Conservation (phyloP, 2,888 invertebrate species). For the Hirtodrosophila cameraria region DNA sequence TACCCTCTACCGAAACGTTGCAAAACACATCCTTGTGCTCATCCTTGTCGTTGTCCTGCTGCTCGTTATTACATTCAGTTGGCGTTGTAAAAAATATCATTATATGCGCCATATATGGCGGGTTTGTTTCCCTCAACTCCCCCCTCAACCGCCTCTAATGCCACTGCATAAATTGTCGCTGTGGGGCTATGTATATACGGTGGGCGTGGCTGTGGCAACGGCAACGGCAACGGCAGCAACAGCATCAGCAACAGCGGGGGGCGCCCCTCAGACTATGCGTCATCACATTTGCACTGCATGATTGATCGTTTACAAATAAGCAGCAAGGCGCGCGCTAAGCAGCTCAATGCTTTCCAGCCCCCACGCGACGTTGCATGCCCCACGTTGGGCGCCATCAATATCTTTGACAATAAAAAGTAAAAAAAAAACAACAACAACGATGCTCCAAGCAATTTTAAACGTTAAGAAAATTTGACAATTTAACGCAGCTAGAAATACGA, state of each 20-base stretch:
- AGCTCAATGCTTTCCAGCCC: conserved; percentile 19
- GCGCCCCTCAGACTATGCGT: conserved; percentile 19
- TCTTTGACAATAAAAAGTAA: conserved; percentile 6
- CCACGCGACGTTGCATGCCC: neutral
- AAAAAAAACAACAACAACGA: neutral
- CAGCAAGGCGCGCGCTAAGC: conserved; percentile 40
- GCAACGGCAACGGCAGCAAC: conserved; percentile 6
- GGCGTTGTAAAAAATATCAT: conserved; percentile 69
- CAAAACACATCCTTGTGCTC: conserved; percentile 20
- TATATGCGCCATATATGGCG: conserved; percentile 69
- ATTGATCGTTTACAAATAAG: conserved; percentile 75
- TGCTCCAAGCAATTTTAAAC: neutral
- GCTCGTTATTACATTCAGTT: conserved; percentile 66
- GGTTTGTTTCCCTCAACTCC: conserved; percentile 1
- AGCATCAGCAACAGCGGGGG: conserved; percentile 12
- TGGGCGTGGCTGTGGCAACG: conserved; percentile 37
- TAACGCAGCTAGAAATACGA: conserved; percentile 1
- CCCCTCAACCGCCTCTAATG: neutral
- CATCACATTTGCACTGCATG: conserved; percentile 70
- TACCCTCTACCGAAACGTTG: neutral
- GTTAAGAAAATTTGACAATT: neutral
- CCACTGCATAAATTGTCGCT: conserved; percentile 70
- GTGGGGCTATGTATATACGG: conserved; percentile 14
- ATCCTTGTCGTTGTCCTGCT: conserved; percentile 49
- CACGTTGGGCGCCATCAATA: conserved; percentile 22